Base-by-base conservation (phyloP, 2,113 vertebrate genomes). In the Phalacrocorax brasilianus region DNA sequence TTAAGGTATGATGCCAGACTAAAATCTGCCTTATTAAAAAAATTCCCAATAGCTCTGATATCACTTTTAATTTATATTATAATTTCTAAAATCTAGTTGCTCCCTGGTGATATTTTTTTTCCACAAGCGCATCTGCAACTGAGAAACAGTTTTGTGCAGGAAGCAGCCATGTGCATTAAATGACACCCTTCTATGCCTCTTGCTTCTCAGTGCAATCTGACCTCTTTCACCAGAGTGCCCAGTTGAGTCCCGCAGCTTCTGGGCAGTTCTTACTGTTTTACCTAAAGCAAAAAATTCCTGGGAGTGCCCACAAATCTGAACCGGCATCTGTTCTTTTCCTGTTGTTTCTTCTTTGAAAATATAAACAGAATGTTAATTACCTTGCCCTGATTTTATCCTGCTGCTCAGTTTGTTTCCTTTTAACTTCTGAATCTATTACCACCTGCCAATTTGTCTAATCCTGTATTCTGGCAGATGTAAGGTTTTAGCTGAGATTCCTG, bases 31-130 rank as follows among this genome's bases (percentile, higher is more conserved):
- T 96, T 93, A 79, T 90, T 97, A 97, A 94, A 94, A 89, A 93
- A 89, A 94, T 38, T 93, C 87, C 87, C 95, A 91, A 95, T 96
- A 93, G 91, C 86, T 94, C 91, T 92, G 91, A 95, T 93, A 91
- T 73, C 91, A 91, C 92, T 96, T 96, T 97, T 96, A 95, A 97
- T 97, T 97, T 97, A 94, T 95, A 97, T 97, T 96, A 92, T 96
- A 97, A 97, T 97, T 96, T 88, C 81, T 63, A 77, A 94, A 96
- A 91, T 89, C 88, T 95, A 68, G 59, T 83, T 80, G 63, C 38
- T 91, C 89, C 85, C 68, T 85, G 56, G 52, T 53, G 72, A 72
- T 52, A 59, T 75, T 49, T 62, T 85, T 90, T 70, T 21, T 24
- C 23, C 70, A 70, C 35, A 77, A 83, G 83, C 2, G 1, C 84